phyloP scores from a whole-genome alignment of 2,797 vertebrate species.

The Syngnathus acus region DNA sequence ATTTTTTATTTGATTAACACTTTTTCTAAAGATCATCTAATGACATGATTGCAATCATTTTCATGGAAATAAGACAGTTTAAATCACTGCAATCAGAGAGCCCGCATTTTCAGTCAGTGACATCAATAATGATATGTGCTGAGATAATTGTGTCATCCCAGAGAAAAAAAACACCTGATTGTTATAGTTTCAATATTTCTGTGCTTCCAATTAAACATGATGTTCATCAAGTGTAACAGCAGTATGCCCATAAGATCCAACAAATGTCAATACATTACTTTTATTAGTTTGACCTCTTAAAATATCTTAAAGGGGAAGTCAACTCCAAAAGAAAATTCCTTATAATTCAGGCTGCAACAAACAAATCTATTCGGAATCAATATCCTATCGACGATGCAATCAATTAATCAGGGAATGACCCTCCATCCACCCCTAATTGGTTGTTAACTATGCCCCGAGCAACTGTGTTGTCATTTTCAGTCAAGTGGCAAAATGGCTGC shows the following conservation, averaged over 20 bases:
- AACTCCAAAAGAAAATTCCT: too few relatives aligned
- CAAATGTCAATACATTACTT: too few relatives aligned
- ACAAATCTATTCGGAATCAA: too few relatives aligned
- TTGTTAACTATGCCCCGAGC: too few relatives aligned
- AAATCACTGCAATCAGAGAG: constrained; percentile 21
- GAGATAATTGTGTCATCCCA: not conserved
- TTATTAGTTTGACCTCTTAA: not conserved
- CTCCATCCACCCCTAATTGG: too few relatives aligned
- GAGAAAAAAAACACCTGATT: not conserved
- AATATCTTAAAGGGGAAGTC: not conserved
- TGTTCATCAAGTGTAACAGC: not conserved
- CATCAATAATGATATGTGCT: constrained; percentile 22
- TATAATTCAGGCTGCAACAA: too few relatives aligned
- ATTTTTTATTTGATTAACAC: not conserved
- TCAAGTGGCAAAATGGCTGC: too few relatives aligned
- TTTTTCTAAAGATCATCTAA: not conserved
- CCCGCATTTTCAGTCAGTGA: constrained; percentile 14
- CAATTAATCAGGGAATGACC: too few relatives aligned
- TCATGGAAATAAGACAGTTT: constrained; percentile 6
- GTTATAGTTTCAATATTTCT: not conserved
- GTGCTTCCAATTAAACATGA: too few relatives aligned
- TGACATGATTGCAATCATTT: not conserved
- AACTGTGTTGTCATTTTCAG: too few relatives aligned
- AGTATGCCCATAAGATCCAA: too few relatives aligned
- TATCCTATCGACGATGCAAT: too few relatives aligned